phyloP scores from a whole-genome alignment of 2,888 invertebrate species.

The Brenthis hecate region DNA sequence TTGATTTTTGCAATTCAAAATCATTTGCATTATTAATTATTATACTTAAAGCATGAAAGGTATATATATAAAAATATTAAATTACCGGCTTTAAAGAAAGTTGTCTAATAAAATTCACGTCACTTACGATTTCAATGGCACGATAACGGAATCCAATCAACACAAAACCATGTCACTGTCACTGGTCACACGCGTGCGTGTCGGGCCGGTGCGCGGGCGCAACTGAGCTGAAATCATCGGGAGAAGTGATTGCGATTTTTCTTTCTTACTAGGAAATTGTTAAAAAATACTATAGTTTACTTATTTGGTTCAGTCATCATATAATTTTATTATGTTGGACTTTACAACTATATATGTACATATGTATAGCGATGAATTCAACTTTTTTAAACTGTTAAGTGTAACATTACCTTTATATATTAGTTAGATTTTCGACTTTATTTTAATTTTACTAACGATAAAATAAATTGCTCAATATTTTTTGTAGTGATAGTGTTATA shows the following conservation, averaged over 20 bases:
- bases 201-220: conserved; percentile 55
- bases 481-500: no score
- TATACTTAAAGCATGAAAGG: not conserved
- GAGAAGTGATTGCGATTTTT: conserved; percentile 42
- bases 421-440: no score
- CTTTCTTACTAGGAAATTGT: conserved; percentile 31
- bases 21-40: not conserved
- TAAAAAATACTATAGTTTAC: conserved; percentile 15
- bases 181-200: conserved; percentile 59
- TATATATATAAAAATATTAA: not conserved
- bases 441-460: no score
- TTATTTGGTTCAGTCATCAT: conserved; percentile 4
- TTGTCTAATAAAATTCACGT: conserved; percentile 30
- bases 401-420: no score
- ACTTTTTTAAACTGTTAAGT: no score
- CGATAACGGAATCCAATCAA: conserved; percentile 71
- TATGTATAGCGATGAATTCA: no score
- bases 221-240: conserved; percentile 46
- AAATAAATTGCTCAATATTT: no score
- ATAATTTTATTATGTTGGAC: not conserved
- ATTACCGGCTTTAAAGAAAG: conserved; percentile 13
- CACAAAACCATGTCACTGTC: conserved; percentile 79
- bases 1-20: not conserved
- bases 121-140: conserved; percentile 69
- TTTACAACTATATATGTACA: not conserved